phyloP scores from a whole-genome alignment of 2,113 vertebrate genomes.

The Spilogale gracilis region DNA sequence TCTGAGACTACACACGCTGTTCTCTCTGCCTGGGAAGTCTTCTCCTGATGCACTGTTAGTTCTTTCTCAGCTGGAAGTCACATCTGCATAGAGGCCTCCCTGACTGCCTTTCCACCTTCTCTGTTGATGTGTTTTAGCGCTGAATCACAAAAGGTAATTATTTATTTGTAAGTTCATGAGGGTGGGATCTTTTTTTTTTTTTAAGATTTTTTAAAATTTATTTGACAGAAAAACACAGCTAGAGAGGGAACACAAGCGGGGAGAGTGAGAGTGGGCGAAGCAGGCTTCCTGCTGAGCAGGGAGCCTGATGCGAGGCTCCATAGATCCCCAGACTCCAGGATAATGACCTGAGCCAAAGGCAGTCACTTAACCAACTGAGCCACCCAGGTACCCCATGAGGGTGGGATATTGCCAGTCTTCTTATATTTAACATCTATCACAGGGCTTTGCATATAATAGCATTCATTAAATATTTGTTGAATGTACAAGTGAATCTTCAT shows the following conservation, averaged over 20 bases:
- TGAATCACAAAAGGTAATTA: conserved; percentile 28
- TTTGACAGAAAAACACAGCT: too few relatives aligned
- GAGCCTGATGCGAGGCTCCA: too few relatives aligned
- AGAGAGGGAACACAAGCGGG: too few relatives aligned
- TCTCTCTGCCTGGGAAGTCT: background rate
- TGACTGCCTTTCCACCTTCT: background rate
- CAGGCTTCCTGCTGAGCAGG: too few relatives aligned
- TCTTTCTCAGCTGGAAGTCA: background rate
- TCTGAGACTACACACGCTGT: background rate
- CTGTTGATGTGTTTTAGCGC: background rate
- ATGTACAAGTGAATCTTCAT: background rate
- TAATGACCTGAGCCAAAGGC: too few relatives aligned
- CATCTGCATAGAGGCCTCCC: background rate
- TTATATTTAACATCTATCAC: background rate
- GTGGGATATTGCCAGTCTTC: background rate
- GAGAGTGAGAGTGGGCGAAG: too few relatives aligned
- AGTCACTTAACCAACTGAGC: too few relatives aligned
- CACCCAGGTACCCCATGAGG: background rate
- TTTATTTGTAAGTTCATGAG: conserved; percentile 18
- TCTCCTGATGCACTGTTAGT: background rate
- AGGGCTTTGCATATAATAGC: background rate
- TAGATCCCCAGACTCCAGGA: too few relatives aligned
- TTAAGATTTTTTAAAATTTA: too few relatives aligned
- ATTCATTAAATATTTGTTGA: conserved; percentile 18
- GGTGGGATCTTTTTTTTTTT: too few relatives aligned